phyloP scores from a whole-genome alignment of 2,888 invertebrate genomes.

The Macrophya alboannulata region DNA sequence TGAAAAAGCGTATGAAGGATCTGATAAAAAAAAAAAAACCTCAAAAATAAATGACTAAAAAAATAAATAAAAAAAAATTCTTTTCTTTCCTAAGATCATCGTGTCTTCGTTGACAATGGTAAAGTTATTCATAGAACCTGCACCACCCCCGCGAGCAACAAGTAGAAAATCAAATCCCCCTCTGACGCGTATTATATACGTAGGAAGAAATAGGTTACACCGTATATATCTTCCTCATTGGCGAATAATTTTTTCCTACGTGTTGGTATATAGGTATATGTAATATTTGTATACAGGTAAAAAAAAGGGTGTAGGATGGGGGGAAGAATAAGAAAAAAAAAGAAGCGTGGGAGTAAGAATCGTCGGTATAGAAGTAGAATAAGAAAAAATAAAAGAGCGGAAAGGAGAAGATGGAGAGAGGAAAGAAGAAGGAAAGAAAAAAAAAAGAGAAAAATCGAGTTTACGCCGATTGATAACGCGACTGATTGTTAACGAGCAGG shows the following conservation, averaged over 20 bases:
- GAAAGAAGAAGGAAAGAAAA: not conserved
- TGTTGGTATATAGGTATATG: not conserved
- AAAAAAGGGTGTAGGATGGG: not conserved
- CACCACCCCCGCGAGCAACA: not conserved
- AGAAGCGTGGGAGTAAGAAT: not conserved
- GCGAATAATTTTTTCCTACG: not conserved
- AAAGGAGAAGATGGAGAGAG: not conserved
- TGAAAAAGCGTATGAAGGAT: not conserved
- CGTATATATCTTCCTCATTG: not conserved
- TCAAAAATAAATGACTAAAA: too few relatives aligned
- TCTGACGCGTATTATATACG: too few relatives aligned
- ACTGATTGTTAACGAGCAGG: conserved; percentile 45
- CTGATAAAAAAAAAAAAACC: not conserved
- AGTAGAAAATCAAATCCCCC: not conserved
- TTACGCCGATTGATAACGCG: conserved; percentile 34
- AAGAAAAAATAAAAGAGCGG: not conserved
- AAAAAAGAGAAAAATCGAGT: not conserved
- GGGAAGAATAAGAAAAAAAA: not conserved
- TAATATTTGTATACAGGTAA: not conserved
- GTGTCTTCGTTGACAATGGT: not conserved
- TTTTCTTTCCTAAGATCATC: not conserved
- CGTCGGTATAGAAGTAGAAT: not conserved
- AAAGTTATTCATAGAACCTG: not conserved
- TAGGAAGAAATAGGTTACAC: not conserved
- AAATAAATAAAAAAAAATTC: not conserved